Conservation (phyloP, 1,140 invertebrate species). For the Lucilia sericata region DNA sequence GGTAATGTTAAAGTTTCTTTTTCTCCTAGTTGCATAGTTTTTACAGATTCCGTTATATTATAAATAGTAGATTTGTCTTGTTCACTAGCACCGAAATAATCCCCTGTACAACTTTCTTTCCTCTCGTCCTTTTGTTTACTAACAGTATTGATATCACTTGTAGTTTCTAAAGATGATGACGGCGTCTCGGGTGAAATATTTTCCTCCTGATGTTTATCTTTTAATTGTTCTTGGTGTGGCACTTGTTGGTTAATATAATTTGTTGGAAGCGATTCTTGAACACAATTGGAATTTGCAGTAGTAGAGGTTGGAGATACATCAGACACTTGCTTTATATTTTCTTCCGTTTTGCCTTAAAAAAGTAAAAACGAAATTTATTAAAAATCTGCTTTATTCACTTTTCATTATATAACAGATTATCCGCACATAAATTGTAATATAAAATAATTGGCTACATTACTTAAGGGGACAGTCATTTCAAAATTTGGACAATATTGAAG, state of each 20-base stretch:
- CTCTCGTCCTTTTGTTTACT: not conserved
- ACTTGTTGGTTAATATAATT: constrained; percentile 8
- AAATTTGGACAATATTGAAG: too few species aligned
- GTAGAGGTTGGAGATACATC: not conserved
- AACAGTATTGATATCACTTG: not conserved
- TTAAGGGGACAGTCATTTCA: too few species aligned
- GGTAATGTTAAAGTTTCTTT: constrained; percentile 13
- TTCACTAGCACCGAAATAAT: constrained; percentile 18
- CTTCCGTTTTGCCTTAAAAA: not conserved
- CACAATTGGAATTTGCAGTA: not conserved
- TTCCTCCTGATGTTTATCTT: not conserved
- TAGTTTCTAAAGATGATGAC: not conserved
- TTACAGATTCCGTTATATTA: not conserved
- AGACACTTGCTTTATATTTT: constrained; percentile 18
- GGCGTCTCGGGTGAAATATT: not conserved
- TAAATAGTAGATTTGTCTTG: not conserved
- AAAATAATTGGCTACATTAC: too few species aligned
- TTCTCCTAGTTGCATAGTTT: constrained; percentile 21
- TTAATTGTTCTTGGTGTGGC: constrained; percentile 10
- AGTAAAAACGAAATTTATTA: too few species aligned
- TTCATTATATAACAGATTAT: too few species aligned
- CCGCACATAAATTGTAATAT: too few species aligned
- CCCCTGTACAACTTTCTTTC: not conserved
- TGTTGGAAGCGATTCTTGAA: constrained; percentile 17
- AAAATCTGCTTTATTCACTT: too few species aligned